These are phyloP conservation scores for Pagrus major DNA, from an alignment of 2,113 vertebrate genomes.

Conservation along the genomic window DNA sequence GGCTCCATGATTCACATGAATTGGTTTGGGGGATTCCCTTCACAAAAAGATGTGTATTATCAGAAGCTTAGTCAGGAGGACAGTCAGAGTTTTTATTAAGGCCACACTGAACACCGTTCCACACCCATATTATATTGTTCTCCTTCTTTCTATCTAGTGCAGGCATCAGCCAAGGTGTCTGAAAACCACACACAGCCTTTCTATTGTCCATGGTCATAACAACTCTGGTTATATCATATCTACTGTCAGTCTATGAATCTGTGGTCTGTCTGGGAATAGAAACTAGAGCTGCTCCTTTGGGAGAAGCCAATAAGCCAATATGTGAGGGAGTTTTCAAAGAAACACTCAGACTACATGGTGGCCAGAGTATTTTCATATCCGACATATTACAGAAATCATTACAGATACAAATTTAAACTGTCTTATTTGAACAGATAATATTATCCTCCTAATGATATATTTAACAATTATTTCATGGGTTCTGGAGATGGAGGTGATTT, in stretches of 20 bases:
- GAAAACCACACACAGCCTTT: slow-evolving; percentile 30
- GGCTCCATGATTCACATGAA: neutral
- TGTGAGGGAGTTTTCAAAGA: slow-evolving; percentile 24
- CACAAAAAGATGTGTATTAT: neutral
- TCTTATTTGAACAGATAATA: neutral
- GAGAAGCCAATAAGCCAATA: slow-evolving; percentile 31
- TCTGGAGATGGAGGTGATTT: neutral
- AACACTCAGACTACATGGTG: neutral
- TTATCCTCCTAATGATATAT: slow-evolving; percentile 3
- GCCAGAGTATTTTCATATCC: neutral
- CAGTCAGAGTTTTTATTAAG: neutral
- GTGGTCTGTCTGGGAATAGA: slow-evolving; percentile 31
- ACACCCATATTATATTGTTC: slow-evolving; percentile 12
- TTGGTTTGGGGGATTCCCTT: neutral
- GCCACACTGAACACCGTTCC: neutral
- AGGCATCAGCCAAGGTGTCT: slow-evolving; percentile 20
- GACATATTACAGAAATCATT: slow-evolving; percentile 4
- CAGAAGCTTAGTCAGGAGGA: neutral
- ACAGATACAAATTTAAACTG: slow-evolving; percentile 1
- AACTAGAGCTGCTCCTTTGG: slow-evolving; percentile 39
- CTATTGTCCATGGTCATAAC: slow-evolving; percentile 29
- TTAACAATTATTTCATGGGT: neutral
- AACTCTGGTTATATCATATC: slow-evolving; percentile 40
- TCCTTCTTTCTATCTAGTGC: slow-evolving; percentile 11
- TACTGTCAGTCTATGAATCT: slow-evolving; percentile 15